A percentile compares a stretch with the other conserved stretches of the same genome.
Evolutionary conservation across 2,797 vertebrate genomes (phyloP).

Genomic region (Cetoscarus ocellatus): DNA sequence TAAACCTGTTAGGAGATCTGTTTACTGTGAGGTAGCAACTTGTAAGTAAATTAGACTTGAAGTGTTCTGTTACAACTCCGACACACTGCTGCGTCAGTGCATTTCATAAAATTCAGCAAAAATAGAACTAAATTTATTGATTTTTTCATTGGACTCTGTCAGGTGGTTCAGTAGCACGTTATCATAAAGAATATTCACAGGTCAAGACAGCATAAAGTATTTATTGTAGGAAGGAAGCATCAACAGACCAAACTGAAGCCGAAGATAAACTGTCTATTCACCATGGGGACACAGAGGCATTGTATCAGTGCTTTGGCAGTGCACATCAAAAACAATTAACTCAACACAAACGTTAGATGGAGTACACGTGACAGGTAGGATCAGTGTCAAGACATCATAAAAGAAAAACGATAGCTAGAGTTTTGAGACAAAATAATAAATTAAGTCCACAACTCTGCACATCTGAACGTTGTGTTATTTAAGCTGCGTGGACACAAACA

Average conservation of each 20-base stretch:
- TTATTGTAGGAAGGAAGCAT: not conserved
- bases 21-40: conserved; percentile 33
- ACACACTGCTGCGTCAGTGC: not conserved
- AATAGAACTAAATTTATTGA: conserved; percentile 10
- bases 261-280: not conserved
- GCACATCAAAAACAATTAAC: no score
- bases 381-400: no score
- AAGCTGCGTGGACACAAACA: no score
- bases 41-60: conserved; percentile 65
- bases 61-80: conserved; percentile 55
- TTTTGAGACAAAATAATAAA: no score
- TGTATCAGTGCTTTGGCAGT: no score
- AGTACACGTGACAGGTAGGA: no score
- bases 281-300: no score
- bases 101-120: conserved; percentile 17
- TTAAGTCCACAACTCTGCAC: no score
- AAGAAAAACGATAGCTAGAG: no score
- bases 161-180: conserved; percentile 1
- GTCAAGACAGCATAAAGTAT: conserved; percentile 10
- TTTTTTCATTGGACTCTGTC: conserved; percentile 17
- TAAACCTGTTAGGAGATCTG: conserved; percentile 41
- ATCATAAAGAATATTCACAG: conserved; percentile 9
- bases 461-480: no score
- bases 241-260: not conserved
- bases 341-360: no score